Evolutionary conservation across 1,140 invertebrate genomes (phyloP).

Genomic region (Megalopta genalis): DNA sequence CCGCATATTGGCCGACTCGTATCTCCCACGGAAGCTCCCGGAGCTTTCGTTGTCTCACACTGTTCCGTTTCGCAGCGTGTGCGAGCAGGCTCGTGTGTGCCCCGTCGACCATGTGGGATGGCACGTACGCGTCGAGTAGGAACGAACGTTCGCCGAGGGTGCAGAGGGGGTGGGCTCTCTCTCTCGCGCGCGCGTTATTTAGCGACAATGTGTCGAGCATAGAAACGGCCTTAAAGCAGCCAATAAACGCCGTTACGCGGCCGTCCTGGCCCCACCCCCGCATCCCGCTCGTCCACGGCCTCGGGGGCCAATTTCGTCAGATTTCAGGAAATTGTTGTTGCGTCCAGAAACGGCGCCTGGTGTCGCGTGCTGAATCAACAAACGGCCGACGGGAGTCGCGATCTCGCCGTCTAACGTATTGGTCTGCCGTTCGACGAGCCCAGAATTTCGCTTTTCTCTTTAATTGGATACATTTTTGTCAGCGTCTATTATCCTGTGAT

Average conservation of each 20-base stretch:
- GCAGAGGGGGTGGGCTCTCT: constrained; percentile 8
- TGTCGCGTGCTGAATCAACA: constrained; percentile 74
- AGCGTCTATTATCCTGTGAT: no score
- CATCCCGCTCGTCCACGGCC: constrained; percentile 22
- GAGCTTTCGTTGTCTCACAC: constrained; percentile 46
- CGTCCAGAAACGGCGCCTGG: constrained; percentile 71
- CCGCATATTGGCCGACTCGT: constrained; percentile 58
- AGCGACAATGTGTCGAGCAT: constrained; percentile 80
- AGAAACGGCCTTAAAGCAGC: constrained; percentile 80
- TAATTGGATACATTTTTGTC: no score
- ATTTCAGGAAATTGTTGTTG: constrained; percentile 80
- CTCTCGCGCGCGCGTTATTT: constrained; percentile 72
- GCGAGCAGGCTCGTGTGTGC: not conserved
- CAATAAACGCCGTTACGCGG: constrained; percentile 77
- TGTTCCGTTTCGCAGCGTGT: not conserved
- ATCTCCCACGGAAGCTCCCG: constrained; percentile 42
- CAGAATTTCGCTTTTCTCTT: no score
- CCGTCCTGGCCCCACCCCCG: constrained; percentile 53
- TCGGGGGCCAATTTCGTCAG: constrained; percentile 76
- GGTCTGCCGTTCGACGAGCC: no score
- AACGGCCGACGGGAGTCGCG: constrained; percentile 49
- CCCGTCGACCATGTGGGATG: constrained; percentile 32
- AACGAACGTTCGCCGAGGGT: constrained; percentile 26
- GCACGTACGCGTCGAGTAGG: constrained; percentile 36
- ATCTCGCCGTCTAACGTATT: constrained; percentile 20